Percentiles rank a stretch among this genome's conserved stretches.
Evolutionary conservation across 2,797 vertebrate species (phyloP).

Genomic region (Galago senegalensis): DNA sequence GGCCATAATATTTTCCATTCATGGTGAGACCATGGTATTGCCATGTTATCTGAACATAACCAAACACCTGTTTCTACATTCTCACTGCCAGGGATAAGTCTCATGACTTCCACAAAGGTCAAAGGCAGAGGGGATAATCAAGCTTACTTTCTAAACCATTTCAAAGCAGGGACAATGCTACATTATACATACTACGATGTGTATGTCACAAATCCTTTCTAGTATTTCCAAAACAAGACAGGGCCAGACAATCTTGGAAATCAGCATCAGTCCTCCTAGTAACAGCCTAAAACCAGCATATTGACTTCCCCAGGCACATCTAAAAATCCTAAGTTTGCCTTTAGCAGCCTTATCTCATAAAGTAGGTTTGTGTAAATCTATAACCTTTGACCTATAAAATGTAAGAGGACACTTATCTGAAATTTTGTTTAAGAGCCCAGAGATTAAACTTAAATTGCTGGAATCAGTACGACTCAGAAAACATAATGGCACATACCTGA

Average conservation of each 20-base stretch:
- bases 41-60: not conserved
- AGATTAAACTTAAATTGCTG: slow-evolving; percentile 39
- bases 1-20: not conserved
- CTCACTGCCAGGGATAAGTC: not conserved
- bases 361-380: not conserved
- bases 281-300: slow-evolving; percentile 3
- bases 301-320: not conserved
- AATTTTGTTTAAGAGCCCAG: not conserved
- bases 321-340: slow-evolving; percentile 7
- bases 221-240: not conserved
- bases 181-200: not conserved
- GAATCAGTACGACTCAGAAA: not conserved
- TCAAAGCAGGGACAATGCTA: not conserved
- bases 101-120: not conserved
- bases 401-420: not conserved
- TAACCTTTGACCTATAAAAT: not conserved
- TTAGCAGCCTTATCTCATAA: not conserved
- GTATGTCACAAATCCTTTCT: not conserved
- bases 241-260: not conserved
- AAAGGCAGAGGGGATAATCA: not conserved
- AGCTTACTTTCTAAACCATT: not conserved
- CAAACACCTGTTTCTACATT: not conserved
- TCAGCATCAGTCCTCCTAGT: not conserved
- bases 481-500: not conserved
- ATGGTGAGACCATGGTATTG: not conserved